Base-by-base conservation (phyloP, 2,113 vertebrate species). In the Epinephelus fuscoguttatus region DNA sequence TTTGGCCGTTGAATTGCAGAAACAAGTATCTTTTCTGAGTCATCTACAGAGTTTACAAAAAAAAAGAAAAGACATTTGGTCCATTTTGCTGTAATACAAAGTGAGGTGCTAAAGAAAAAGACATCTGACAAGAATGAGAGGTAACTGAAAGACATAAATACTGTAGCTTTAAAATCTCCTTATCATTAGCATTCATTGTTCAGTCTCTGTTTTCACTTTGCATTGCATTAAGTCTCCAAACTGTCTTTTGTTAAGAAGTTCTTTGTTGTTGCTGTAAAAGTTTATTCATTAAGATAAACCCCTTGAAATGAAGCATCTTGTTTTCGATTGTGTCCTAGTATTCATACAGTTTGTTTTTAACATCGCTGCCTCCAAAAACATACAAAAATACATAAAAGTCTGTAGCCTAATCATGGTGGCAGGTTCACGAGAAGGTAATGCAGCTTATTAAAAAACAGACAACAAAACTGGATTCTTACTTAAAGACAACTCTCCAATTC, bases 51-150 rank as follows among this genome's bases (percentile, higher is more conserved):
- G 40, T 75, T 72, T 33, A 30, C 12, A 49, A 56, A 30, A 55
- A 57, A 55, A 63, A 50, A 52, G 56, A 14, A 17, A 37, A 86
- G 62, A 70, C 23, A 87, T 92, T 92, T 92, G 92, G 88, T 89
- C 85, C 84, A 40, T 82, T 81, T 23, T 62, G 42, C 55, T 79
- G 53, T 66, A 49, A 68, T 23, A 67, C 23, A 75, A 81, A 77
- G 49, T 50, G 66, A 76, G 23, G 27, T 37, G 59, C 27, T 69
- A 8, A 64, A 79, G 14, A 78, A 70, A 61, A 80, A 33, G 45
- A 4, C 23, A 30, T 66, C 40, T 55, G 60, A 50, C 62, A 59
- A 70, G 5, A 49, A 47, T 15, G 19, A 86, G 52, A 66, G 6
- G 37, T 73, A 19, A 56, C 66, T 49, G 15, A 56, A 82, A 82